These are phyloP conservation scores for Xiphorhynchus elegans DNA, from an alignment of 2,113 vertebrate species.

Conservation along the genomic window DNA sequence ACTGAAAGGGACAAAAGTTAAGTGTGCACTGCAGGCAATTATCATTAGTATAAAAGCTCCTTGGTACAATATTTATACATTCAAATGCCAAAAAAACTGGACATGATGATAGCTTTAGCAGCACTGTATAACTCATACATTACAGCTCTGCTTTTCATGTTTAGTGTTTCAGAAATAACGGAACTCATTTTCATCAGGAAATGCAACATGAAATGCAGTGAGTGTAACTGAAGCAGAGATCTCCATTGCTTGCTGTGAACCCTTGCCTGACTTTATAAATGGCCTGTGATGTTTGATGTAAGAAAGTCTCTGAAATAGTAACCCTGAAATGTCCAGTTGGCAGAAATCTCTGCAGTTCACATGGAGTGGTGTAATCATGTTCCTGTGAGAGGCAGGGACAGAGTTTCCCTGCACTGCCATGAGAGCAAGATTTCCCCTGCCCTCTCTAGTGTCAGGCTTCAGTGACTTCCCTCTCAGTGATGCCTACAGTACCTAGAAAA, in stretches of 20 bases:
- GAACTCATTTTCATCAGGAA: not conserved
- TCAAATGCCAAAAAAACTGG: not conserved
- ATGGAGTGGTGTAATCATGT: not conserved
- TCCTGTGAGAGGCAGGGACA: not conserved
- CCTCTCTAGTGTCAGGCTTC: not conserved
- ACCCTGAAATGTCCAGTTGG: not conserved
- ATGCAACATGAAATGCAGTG: not conserved
- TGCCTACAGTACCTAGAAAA: not conserved
- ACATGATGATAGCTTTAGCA: constrained; percentile 9
- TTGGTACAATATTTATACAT: constrained; percentile 9
- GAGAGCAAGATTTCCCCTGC: not conserved
- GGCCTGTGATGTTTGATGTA: not conserved
- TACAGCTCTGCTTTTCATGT: not conserved
- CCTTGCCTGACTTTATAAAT: not conserved
- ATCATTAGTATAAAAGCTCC: constrained; percentile 44
- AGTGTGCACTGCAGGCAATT: constrained; percentile 36
- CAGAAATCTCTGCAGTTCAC: not conserved
- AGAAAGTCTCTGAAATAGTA: not conserved
- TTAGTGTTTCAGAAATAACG: constrained; percentile 20
- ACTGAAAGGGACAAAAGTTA: constrained; percentile 3
- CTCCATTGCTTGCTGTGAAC: not conserved
- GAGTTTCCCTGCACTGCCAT: not conserved
- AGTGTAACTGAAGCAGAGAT: not conserved
- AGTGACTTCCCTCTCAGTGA: not conserved
- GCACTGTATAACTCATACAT: not conserved